Evolutionary conservation across 2,797 vertebrate species (phyloP).

Genomic region (Neomorphus geoffroyi): DNA sequence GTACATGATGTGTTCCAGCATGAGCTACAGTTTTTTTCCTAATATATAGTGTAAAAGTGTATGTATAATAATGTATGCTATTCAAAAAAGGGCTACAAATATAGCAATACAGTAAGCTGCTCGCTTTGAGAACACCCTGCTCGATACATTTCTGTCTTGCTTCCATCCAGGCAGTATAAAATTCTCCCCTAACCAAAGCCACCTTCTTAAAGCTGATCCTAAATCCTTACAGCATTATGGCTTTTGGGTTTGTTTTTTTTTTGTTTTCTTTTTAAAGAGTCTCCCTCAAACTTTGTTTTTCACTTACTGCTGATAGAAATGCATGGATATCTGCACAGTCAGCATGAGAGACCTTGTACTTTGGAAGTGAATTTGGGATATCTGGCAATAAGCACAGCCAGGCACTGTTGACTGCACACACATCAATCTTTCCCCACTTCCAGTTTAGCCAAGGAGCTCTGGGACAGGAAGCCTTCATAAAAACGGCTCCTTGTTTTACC

Average conservation of each 20-base stretch:
- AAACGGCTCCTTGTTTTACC: background rate
- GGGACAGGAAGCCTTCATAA: background rate
- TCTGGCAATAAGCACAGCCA: background rate
- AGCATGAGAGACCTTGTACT: background rate
- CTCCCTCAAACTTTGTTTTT: background rate
- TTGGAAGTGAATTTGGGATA: background rate
- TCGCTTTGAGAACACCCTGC: background rate
- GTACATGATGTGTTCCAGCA: background rate
- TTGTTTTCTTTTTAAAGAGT: too few relatives aligned
- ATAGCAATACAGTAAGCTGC: background rate
- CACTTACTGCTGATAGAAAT: background rate
- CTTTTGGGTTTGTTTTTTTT: rapidly evolving
- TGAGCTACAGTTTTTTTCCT: background rate
- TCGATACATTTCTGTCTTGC: background rate
- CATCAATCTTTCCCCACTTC: background rate
- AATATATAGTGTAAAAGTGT: too few relatives aligned
- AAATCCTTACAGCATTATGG: background rate
- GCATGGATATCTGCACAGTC: background rate
- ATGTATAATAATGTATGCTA: too few relatives aligned
- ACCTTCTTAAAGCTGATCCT: background rate
- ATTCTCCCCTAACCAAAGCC: background rate
- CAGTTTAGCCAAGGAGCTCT: background rate
- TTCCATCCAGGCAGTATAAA: background rate
- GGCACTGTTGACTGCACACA: rapidly evolving
- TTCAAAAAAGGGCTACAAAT: background rate